phyloP scores from a whole-genome alignment of 2,113 vertebrate species.

The Xenopus borealis region DNA sequence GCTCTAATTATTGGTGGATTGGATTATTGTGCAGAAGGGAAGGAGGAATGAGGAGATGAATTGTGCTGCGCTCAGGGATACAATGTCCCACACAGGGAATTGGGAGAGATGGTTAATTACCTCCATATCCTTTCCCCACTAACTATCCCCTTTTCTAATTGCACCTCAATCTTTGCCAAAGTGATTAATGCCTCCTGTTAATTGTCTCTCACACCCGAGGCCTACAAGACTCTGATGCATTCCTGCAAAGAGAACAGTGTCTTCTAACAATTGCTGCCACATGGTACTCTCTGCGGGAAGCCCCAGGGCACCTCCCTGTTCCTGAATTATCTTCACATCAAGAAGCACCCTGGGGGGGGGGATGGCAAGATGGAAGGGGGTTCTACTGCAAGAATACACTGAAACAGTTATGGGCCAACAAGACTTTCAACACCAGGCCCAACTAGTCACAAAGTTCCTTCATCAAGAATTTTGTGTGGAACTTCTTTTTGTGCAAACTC shows the following conservation, averaged over 20 bases:
- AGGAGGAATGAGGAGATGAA: neutral
- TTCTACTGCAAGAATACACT: neutral
- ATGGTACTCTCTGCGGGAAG: slow-evolving; percentile 18
- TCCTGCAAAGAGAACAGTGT: neutral
- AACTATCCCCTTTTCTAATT: slow-evolving; percentile 14
- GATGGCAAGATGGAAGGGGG: neutral
- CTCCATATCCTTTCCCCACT: neutral
- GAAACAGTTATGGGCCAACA: too few species aligned
- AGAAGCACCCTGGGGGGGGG: slow-evolving; percentile 8
- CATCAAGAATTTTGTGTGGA: too few species aligned
- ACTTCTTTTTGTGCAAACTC: too few species aligned
- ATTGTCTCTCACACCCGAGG: slow-evolving; percentile 23
- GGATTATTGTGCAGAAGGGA: neutral
- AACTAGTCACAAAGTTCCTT: neutral
- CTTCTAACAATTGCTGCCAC: neutral
- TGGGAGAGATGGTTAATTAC: slow-evolving; percentile 9
- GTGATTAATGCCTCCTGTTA: slow-evolving; percentile 34
- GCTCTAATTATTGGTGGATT: neutral
- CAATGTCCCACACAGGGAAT: slow-evolving; percentile 6
- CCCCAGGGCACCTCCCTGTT: neutral
- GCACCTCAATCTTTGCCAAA: slow-evolving; percentile 38
- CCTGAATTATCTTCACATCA: slow-evolving; percentile 6
- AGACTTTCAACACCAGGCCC: too few species aligned
- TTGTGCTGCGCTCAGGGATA: neutral
- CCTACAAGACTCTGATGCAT: slow-evolving; percentile 1